These are phyloP conservation scores for Cryptotis parvus DNA, from an alignment of 2,113 vertebrate genomes.

Conservation along the genomic window DNA sequence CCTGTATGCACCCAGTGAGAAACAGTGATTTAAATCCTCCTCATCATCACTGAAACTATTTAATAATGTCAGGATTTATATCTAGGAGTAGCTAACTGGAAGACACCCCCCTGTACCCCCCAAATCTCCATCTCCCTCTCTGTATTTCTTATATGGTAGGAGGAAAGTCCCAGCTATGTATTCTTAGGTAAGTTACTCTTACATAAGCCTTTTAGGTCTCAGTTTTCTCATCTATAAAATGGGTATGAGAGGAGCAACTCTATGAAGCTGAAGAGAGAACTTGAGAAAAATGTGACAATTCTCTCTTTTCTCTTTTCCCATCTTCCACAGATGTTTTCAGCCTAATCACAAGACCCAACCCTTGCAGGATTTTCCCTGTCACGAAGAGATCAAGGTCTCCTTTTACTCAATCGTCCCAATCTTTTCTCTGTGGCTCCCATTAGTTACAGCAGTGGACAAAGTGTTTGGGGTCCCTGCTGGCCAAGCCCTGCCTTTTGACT, in stretches of 20 bases:
- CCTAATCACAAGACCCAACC: background rate
- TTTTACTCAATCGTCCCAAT: background rate
- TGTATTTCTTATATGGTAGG: background rate
- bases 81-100: background rate
- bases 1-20: too few species aligned
- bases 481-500: background rate
- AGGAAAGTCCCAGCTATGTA: background rate
- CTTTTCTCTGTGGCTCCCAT: background rate
- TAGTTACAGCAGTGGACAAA: background rate
- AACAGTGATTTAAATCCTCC: background rate
- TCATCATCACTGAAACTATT: background rate
- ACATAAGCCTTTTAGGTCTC: background rate
- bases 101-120: too few species aligned
- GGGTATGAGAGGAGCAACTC: background rate
- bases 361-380: background rate
- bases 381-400: background rate
- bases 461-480: background rate
- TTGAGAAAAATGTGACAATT: background rate
- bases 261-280: rapidly evolving
- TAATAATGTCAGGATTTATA: background rate
- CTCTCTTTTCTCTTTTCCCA: background rate
- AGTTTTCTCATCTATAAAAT: background rate
- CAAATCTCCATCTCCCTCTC: background rate
- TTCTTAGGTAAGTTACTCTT: background rate
- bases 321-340: background rate